Evolutionary conservation across 2,797 vertebrate species (phyloP), one percentile per base, ranked within the genome.

Genomic region (Lagodon rhomboides): DNA sequence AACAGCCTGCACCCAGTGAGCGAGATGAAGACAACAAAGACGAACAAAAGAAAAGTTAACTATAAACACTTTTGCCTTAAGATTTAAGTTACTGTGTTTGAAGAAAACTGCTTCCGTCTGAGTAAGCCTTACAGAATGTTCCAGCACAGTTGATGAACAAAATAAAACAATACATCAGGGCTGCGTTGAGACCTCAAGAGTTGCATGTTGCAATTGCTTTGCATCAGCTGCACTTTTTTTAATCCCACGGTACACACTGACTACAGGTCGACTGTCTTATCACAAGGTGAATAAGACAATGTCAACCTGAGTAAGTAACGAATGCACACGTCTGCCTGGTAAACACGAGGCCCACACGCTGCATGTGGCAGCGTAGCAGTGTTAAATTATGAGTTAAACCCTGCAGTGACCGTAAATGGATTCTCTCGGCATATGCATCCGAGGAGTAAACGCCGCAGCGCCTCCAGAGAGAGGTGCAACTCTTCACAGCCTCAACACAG

Each of bases 311-410:
- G n/a, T 27, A 43, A 7, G 20, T 47, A 16, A 56, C 41, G 3
- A 49, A 67, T 54, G 23, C 51, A 43, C 58, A 53, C 16, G 5
- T 6, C 23, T 25, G 11, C 13, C 23, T 30, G 44, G 56, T 20
- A 23, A 41, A 20, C 3, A 22, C 3, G 16, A 59, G 18, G 9
- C 8, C 44, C 53, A 46, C 8, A 27, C 25, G 20, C 13, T n/a
- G 15, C 2, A 16, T 47, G 3, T 72, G 23, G 17, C 12, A 18
- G 38, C 44, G 44, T 34, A 27, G 25, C 34, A 27, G 46, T 66
- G 56, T 62, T 63, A 25, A 53, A 49, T 25, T 49, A 41, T 38
- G 22, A 16, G 49, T 58, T 27, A 16, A 69, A 56, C 60, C 15
- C 0, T 2, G 10, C 17, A 22, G 17, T 18, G 49, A 73, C 8